A percentile compares a stretch with the other conserved stretches of the same genome.
Evolutionary conservation across 35 echinoderm and acorn worm genomes (phyloP).

Genomic region (Eucidaris tribuloides): DNA sequence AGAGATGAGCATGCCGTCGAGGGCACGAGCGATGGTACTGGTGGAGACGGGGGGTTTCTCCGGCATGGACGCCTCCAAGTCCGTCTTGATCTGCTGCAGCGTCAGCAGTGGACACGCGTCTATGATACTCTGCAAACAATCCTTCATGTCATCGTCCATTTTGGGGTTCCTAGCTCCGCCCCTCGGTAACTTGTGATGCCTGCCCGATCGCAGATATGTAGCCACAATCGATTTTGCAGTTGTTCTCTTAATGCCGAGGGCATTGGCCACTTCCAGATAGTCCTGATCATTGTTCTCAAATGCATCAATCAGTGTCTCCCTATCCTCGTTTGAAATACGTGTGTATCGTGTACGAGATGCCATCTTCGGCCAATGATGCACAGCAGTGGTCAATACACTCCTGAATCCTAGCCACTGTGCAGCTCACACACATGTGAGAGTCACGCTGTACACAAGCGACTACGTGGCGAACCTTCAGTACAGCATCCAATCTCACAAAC

Average conservation of each 20-base stretch:
- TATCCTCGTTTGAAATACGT: neutral
- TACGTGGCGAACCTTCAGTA: too few species aligned
- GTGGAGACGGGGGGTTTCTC: neutral
- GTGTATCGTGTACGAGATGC: neutral
- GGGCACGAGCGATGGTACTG: neutral
- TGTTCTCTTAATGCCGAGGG: constrained; percentile 16
- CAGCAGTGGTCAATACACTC: too few species aligned
- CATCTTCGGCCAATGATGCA: too few species aligned
- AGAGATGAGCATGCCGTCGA: neutral
- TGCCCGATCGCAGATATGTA: neutral
- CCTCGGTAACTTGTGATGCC: constrained; percentile 14
- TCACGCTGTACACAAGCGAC: too few species aligned
- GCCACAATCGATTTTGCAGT: constrained; percentile 35
- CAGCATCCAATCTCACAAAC: too few species aligned
- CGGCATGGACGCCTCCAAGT: neutral
- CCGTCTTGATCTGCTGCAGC: neutral
- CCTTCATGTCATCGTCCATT: neutral
- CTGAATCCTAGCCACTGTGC: too few species aligned
- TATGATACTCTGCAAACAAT: constrained; percentile 1
- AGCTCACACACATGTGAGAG: too few species aligned
- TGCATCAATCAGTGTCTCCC: constrained; percentile 10
- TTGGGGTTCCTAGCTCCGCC: neutral
- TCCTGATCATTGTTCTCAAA: constrained; percentile 7
- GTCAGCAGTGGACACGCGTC: neutral
- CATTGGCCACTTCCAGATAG: constrained; percentile 26